Conservation (phyloP, 2,113 vertebrate genomes). For the Nycticorax nycticorax region DNA sequence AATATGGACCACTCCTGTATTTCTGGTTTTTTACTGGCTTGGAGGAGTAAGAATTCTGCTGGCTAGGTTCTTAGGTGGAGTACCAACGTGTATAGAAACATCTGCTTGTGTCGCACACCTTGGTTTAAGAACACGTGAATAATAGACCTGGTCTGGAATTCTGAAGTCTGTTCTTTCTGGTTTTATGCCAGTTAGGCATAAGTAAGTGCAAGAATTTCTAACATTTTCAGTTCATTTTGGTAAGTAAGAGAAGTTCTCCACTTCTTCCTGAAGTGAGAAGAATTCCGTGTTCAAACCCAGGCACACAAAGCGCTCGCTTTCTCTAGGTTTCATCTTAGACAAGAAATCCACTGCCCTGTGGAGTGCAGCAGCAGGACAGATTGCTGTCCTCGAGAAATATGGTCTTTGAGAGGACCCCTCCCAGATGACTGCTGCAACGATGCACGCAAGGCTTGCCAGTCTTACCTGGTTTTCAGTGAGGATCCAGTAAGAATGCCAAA, state of each 20-base stretch:
- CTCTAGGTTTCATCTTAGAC: background rate
- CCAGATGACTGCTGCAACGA: background rate
- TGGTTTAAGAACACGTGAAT: background rate
- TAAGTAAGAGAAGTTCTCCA: background rate
- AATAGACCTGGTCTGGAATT: background rate
- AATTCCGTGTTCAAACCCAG: background rate
- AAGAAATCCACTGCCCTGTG: background rate
- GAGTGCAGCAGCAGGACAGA: background rate
- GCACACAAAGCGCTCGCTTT: background rate
- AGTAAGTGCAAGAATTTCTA: background rate
- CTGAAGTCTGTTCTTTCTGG: background rate
- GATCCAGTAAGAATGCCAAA: background rate
- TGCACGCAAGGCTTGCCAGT: background rate
- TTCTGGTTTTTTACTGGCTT: background rate
- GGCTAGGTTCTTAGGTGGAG: background rate
- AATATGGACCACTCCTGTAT: background rate
- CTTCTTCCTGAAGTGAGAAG: background rate
- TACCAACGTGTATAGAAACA: background rate
- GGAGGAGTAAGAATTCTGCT: background rate
- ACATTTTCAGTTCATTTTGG: background rate
- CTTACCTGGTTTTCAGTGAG: background rate
- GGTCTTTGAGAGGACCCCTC: background rate
- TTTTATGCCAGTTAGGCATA: background rate
- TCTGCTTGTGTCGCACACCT: background rate
- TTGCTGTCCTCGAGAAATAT: background rate